Conservation (phyloP, 2,888 invertebrate genomes). For the Platycheirus rosarum region DNA sequence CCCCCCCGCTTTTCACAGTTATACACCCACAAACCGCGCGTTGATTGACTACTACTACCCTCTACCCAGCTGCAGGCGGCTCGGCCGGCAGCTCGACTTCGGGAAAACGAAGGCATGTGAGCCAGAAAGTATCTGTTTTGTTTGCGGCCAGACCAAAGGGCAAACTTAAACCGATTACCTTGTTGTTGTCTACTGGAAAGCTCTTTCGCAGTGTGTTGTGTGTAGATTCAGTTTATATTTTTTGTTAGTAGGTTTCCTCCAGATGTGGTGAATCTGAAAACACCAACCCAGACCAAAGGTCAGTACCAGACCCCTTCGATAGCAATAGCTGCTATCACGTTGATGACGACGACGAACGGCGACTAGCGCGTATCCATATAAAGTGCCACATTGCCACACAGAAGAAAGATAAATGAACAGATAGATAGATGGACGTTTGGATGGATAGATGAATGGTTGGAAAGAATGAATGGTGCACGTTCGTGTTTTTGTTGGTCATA, state of each 20-base stretch:
- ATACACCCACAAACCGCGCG: constrained; percentile 67
- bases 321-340: constrained; percentile 64
- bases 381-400: constrained; percentile 48
- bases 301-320: not conserved
- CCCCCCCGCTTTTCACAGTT: constrained; percentile 60
- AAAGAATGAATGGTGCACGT: constrained; percentile 63
- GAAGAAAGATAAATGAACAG: constrained; percentile 54
- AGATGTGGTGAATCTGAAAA: constrained; percentile 24
- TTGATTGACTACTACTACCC: constrained; percentile 66
- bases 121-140: constrained; percentile 73
- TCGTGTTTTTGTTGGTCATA: constrained; percentile 48
- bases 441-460: constrained; percentile 41
- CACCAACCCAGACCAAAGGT: not conserved
- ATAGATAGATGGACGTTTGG: constrained; percentile 31
- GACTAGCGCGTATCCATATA: constrained; percentile 24
- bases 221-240: constrained; percentile 32
- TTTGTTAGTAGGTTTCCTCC: constrained; percentile 28
- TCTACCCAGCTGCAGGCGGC: constrained; percentile 21
- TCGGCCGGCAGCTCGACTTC: constrained; percentile 1
- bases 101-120: constrained; percentile 46
- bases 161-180: constrained; percentile 74
- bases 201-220: constrained; percentile 31
- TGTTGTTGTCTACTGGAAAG: constrained; percentile 71
- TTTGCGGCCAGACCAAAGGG: constrained; percentile 72
- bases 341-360: constrained; percentile 68